Evolutionary conservation across 2,113 vertebrate genomes (phyloP).

Genomic region (Brachirus orientalis): DNA sequence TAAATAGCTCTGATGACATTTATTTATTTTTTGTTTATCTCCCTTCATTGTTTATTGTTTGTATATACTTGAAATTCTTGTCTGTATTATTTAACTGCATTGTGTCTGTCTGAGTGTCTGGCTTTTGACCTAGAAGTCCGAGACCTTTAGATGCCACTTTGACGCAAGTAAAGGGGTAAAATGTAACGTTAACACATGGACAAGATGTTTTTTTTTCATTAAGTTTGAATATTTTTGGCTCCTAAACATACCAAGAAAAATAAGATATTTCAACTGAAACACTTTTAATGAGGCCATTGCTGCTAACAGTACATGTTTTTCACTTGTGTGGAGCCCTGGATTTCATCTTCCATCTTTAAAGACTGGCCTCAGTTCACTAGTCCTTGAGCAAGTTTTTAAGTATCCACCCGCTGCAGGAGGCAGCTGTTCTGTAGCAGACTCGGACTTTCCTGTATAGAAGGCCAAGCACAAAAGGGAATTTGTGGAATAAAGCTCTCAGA

Average conservation of each 20-base stretch:
- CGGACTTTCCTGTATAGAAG: neutral
- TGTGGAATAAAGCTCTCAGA: neutral
- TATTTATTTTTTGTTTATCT: neutral
- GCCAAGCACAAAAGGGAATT: neutral
- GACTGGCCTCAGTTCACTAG: neutral
- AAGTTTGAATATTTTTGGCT: too few species aligned
- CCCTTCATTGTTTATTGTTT: neutral
- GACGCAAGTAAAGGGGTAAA: too few species aligned
- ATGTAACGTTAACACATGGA: too few species aligned
- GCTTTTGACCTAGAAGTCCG: too few species aligned
- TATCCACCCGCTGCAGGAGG: neutral
- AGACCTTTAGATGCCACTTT: too few species aligned
- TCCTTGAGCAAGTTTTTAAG: constrained; percentile 33
- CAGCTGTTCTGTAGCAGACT: neutral
- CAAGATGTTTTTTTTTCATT: too few species aligned
- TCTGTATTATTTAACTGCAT: neutral
- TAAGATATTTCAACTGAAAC: neutral
- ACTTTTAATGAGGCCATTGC: neutral
- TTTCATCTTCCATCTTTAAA: constrained; percentile 30
- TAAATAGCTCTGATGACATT: neutral
- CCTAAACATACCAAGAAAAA: neutral
- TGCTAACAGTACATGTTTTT: neutral
- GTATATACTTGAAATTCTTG: constrained; percentile 1
- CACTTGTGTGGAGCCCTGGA: neutral
- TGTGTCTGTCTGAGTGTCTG: too few species aligned